A percentile compares a stretch with the other conserved stretches of the same genome.
Conservation (phyloP, 2,888 invertebrate genomes). For the Ctenicera cuprea region DNA sequence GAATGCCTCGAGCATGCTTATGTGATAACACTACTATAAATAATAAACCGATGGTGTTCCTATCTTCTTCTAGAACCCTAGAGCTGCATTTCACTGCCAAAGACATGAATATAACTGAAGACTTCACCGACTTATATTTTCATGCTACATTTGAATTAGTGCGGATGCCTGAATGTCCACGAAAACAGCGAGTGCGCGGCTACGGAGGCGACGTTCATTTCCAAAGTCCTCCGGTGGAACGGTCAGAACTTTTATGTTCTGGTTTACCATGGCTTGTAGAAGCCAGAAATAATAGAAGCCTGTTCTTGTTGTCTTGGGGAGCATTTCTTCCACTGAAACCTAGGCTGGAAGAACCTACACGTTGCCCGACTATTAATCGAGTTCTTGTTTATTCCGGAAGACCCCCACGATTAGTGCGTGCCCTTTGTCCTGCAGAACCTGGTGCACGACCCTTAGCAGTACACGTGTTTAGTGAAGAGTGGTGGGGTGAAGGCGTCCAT, state of each 20-base stretch:
- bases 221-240: conserved; percentile 77
- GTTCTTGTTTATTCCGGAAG: conserved; percentile 88
- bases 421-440: conserved; percentile 84
- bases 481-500: conserved; percentile 75
- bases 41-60: conserved; percentile 78
- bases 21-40: conserved; percentile 83
- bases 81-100: conserved; percentile 86
- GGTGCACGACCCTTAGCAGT: conserved; percentile 81
- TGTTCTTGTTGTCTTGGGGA: conserved; percentile 90
- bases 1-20: conserved; percentile 84
- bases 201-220: conserved; percentile 81
- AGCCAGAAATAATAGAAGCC: conserved; percentile 86
- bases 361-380: conserved; percentile 86
- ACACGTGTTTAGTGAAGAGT: conserved; percentile 88
- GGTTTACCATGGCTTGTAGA: conserved; percentile 87
- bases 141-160: conserved; percentile 83
- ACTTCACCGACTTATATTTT: conserved; percentile 88
- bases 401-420: conserved; percentile 78
- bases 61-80: conserved; percentile 81
- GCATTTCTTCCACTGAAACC: conserved; percentile 81
- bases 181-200: conserved; percentile 79
- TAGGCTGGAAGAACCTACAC: conserved; percentile 77
- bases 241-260: conserved; percentile 81
- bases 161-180: conserved; percentile 79
- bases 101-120: conserved; percentile 84